phyloP scores from a whole-genome alignment of 2,797 vertebrate genomes.

The Allobates femoralis region DNA sequence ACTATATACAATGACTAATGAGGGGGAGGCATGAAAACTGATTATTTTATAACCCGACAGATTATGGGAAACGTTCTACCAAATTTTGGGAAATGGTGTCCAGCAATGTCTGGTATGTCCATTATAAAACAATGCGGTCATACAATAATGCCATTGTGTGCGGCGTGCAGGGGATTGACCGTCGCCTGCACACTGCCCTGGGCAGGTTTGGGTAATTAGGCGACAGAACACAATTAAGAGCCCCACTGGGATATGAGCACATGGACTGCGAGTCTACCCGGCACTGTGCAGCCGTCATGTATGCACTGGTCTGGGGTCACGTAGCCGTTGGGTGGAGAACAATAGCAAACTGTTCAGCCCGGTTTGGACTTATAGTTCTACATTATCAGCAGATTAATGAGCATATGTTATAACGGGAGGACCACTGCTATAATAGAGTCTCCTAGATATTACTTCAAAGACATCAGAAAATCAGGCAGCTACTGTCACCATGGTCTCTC shows the following conservation, averaged over 20 bases:
- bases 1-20: conserved; percentile 48
- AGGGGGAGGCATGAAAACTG: conserved; percentile 32
- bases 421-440: too few species aligned
- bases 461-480: too few species aligned
- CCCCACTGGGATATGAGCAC: not conserved
- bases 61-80: conserved; percentile 50
- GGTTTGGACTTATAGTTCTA: not conserved
- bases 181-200: not conserved
- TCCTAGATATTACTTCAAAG: too few species aligned
- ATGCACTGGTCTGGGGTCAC: not conserved
- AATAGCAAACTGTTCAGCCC: not conserved
- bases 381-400: too few species aligned
- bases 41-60: conserved; percentile 47
- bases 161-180: not conserved
- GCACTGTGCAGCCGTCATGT: not conserved
- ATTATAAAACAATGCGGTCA: not conserved
- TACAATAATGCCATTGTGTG: conserved; percentile 32
- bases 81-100: conserved; percentile 52
- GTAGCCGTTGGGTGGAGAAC: not conserved
- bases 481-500: too few species aligned
- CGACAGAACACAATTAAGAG: not conserved
- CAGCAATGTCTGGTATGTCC: conserved; percentile 50
- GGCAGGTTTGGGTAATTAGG: not conserved
- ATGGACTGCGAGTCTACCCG: not conserved
- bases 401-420: too few species aligned